Evolutionary conservation across 1,140 invertebrate species (phyloP).

Genomic region (Cotesia glomerata): DNA sequence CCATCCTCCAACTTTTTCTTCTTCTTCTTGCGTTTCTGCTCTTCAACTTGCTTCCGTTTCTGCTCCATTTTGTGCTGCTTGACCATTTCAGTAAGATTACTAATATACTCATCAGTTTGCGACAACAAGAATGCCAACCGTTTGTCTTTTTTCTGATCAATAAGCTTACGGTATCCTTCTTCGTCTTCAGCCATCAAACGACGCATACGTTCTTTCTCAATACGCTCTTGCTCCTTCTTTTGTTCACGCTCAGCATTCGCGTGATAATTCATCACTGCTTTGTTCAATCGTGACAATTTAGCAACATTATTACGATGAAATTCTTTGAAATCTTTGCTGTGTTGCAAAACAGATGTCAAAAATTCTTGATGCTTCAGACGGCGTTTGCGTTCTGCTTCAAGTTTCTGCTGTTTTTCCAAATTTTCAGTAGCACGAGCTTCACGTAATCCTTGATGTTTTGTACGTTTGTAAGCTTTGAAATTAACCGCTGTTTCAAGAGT

Average conservation of each 20-base stretch:
- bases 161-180: slow-evolving; percentile 94
- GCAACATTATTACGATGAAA: slow-evolving; percentile 91
- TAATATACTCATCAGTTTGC: slow-evolving; percentile 98
- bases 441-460: slow-evolving; percentile 91
- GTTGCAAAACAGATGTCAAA: slow-evolving; percentile 92
- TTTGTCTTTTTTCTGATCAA: slow-evolving; percentile 99
- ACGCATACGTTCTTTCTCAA: slow-evolving; percentile 98
- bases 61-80: slow-evolving; percentile 93
- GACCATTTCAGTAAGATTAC: slow-evolving; percentile 95
- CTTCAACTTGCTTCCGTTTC: slow-evolving; percentile 81
- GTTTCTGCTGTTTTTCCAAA: slow-evolving; percentile 97
- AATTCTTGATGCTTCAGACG: slow-evolving; percentile 97
- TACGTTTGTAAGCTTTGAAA: slow-evolving; percentile 95
- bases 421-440: slow-evolving; percentile 98
- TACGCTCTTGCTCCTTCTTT: slow-evolving; percentile 98
- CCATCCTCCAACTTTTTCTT: slow-evolving; percentile 75
- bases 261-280: slow-evolving; percentile 94
- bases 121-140: slow-evolving; percentile 94
- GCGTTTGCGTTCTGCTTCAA: slow-evolving; percentile 94
- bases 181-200: slow-evolving; percentile 97
- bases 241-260: slow-evolving; percentile 98
- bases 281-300: slow-evolving; percentile 89
- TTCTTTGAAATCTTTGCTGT: slow-evolving; percentile 97
- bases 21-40: slow-evolving; percentile 79
- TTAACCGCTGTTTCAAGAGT: slow-evolving; percentile 96